These are phyloP conservation scores for Chiroxiphia lanceolata DNA, from an alignment of 2,797 vertebrate genomes.

Conservation along the genomic window DNA sequence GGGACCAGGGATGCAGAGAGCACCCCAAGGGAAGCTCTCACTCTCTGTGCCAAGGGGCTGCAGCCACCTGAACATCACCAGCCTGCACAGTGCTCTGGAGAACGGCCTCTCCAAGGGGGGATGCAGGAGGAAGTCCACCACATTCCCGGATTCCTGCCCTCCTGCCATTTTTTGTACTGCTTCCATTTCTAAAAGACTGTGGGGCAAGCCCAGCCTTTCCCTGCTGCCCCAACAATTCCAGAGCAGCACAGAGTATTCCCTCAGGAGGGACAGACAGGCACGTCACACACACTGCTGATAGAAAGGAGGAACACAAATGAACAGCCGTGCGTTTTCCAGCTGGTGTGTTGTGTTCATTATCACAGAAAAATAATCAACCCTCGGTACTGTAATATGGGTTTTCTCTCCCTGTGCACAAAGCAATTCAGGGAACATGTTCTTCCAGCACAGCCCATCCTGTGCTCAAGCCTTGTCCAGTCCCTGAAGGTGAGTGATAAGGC, in stretches of 20 bases:
- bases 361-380: not conserved
- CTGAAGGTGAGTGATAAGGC: not conserved
- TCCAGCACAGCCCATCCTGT: not conserved
- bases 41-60: not conserved
- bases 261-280: not conserved
- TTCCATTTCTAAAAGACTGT: not conserved
- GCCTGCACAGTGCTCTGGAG: fast-evolving
- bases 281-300: not conserved
- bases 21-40: fast-evolving
- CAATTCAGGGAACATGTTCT: not conserved
- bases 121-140: fast-evolving
- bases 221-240: not conserved
- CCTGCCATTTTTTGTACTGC: not conserved
- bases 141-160: not conserved
- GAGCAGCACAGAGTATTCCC: not conserved
- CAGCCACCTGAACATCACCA: not conserved
- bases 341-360: not conserved
- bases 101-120: not conserved
- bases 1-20: not conserved
- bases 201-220: not conserved
- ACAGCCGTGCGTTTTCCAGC: not conserved
- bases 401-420: not conserved
- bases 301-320: not conserved
- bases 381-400: not conserved
- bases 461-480: not conserved